Percentiles rank a stretch among this genome's conserved stretches.
Conservation (phyloP, 2,113 vertebrate genomes). For the Hippocampus abdominalis region DNA sequence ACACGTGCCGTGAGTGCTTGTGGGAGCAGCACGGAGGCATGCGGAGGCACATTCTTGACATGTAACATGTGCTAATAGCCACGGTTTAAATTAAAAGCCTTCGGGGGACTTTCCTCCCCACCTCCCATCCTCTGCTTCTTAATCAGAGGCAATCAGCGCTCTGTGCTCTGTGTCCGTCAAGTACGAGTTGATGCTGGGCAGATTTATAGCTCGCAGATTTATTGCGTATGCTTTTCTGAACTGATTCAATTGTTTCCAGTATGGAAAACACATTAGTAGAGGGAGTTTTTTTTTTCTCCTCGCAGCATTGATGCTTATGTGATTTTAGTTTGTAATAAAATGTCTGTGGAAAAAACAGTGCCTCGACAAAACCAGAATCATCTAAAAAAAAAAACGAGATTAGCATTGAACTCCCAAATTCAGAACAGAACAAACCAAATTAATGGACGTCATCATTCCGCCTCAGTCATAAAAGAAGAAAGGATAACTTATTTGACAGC, state of each 20-base stretch:
- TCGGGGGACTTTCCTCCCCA: conserved; percentile 50
- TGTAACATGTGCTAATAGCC: conserved; percentile 74
- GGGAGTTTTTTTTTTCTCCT: background rate
- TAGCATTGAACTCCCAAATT: conserved; percentile 35
- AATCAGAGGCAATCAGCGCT: conserved; percentile 46
- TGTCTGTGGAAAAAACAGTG: background rate
- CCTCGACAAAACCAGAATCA: background rate
- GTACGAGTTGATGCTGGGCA: conserved; percentile 4
- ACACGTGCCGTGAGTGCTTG: conserved; percentile 31
- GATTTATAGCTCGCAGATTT: conserved; percentile 11
- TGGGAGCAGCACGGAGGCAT: conserved; percentile 45
- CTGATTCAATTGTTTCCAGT: conserved; percentile 8
- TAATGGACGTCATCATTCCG: conserved; percentile 42
- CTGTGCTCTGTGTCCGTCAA: conserved; percentile 8
- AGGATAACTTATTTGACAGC: conserved; percentile 27
- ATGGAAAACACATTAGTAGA: background rate
- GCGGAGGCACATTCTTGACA: conserved; percentile 66
- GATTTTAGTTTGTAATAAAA: background rate
- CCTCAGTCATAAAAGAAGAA: conserved; percentile 24
- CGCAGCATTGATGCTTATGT: background rate
- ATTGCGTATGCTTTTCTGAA: conserved; percentile 14
- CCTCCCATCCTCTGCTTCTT: conserved; percentile 25
- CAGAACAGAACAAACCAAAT: conserved; percentile 1
- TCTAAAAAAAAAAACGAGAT: conserved; percentile 32
- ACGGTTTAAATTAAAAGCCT: conserved; percentile 66